Evolutionary conservation across 2,888 invertebrate genomes (phyloP).

Genomic region (Perizoma affinitatum): DNA sequence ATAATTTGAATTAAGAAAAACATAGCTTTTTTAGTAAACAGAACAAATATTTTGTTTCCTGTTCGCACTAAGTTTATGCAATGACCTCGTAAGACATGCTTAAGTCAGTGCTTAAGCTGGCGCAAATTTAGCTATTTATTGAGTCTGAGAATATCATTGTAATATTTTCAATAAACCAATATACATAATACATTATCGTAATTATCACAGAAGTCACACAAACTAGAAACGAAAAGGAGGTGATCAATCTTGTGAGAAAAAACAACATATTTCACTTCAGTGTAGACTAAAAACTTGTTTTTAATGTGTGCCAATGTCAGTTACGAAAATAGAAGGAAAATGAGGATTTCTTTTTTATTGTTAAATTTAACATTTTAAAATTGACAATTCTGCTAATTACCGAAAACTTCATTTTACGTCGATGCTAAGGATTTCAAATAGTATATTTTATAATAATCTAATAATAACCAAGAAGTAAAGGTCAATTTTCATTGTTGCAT

Average conservation of each 20-base stretch:
- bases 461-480: no score
- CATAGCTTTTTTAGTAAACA: no score
- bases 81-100: neutral
- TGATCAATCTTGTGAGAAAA: conserved; percentile 58
- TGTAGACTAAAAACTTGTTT: conserved; percentile 52
- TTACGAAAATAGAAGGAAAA: conserved; percentile 48
- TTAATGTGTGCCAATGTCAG: conserved; percentile 63
- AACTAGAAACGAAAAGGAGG: conserved; percentile 36
- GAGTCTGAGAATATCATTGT: conserved; percentile 1
- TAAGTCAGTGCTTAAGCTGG: neutral
- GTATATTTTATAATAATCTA: no score
- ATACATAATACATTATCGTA: conserved; percentile 35
- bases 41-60: no score
- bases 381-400: conserved; percentile 21
- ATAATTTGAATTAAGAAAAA: no score
- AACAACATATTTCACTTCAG: conserved; percentile 54
- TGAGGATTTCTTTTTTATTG: conserved; percentile 30
- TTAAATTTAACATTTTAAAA: conserved; percentile 17
- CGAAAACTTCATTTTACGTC: no score
- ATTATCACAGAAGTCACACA: conserved; percentile 38
- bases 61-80: no score
- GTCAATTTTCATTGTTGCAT: no score
- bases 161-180: conserved; percentile 36
- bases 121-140: neutral
- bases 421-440: no score